phyloP scores from a whole-genome alignment of 2,797 vertebrate species.

The Microctenopoma steveboyesi region DNA sequence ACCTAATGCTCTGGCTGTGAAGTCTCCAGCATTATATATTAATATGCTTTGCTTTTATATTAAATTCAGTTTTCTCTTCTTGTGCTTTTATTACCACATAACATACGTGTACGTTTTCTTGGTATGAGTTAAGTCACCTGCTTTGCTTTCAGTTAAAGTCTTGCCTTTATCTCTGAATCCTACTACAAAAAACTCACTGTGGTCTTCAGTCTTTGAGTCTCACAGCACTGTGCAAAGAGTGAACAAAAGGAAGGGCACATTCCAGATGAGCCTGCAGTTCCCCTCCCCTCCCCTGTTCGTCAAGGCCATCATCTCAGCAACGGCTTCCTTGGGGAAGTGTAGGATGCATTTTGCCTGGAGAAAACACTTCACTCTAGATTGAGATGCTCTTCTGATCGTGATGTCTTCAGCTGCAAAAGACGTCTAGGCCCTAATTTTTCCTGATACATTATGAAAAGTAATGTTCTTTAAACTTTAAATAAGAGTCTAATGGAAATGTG shows the following conservation, averaged over 20 bases:
- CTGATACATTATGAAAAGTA: background rate
- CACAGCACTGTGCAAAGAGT: background rate
- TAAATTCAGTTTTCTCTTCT: background rate
- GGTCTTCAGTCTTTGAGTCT: background rate
- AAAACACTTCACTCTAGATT: conserved; percentile 3
- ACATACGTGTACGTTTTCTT: background rate
- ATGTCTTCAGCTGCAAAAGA: background rate
- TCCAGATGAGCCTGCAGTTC: background rate
- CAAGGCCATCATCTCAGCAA: background rate
- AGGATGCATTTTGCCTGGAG: conserved; percentile 6
- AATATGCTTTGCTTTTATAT: background rate
- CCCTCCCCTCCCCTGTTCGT: conserved; percentile 6
- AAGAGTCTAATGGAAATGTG: background rate
- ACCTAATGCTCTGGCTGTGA: too few species aligned
- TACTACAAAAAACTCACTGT: background rate
- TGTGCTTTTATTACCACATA: background rate
- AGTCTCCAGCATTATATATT: background rate
- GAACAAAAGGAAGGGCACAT: background rate
- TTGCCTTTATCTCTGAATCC: background rate
- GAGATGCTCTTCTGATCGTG: background rate
- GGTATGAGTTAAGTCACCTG: background rate
- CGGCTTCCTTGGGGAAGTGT: background rate
- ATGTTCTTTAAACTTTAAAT: background rate
- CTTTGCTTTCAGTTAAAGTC: background rate
- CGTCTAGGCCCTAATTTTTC: background rate